Base-by-base conservation (phyloP, 2,113 vertebrate genomes). In the Alces alces region DNA sequence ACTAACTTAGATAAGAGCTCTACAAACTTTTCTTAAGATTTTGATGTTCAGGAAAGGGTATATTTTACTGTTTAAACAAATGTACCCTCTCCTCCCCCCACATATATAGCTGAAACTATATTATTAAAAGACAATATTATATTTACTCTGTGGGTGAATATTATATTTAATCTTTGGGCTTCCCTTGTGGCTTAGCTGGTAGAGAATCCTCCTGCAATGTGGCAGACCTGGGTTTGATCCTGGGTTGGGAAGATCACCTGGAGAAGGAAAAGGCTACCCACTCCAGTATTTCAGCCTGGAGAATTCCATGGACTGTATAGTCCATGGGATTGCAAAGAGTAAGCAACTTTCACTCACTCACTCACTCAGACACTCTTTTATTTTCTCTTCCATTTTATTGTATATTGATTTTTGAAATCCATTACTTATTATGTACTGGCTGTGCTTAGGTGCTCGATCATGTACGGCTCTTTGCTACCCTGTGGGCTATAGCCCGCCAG, bases 1-100 rank as follows among this genome's bases (percentile, higher is more conserved):
- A 94, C 47, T 86, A 89, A 82, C 64, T 82, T 79, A 55, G n/a
- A 52, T 76, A 83, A 89, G 54, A 39, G 36, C 19, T 90, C 64
- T 86, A 92, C 1, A 86, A 61, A 60, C 14, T 30, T 57, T 2
- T 12, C 15, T 61, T 11, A 92, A 86, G 39, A 73, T 43, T 6
- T 60, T 52, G 8, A 82, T n/a, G 5, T 5, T 83, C 7, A 89
- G 30, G 10, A 33, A 82, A 73, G 12, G 28, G n/a, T 60, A 23
- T 7, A 30, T 61, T 89, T 94, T 86, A 52, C 23, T 64, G 0
- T 73, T 89, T 21, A 82, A 28, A 9, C 6, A 7, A 80, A 11
- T 36, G 14, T 8, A 50, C 13, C 17, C 11, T 23, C 19, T 16
- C 2, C 6, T 6, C 7, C 25, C 8, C 2, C 3, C 2, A 47